These are phyloP conservation scores for Amphiprion ocellaris DNA, from an alignment of 2,113 vertebrate genomes.

Conservation along the genomic window DNA sequence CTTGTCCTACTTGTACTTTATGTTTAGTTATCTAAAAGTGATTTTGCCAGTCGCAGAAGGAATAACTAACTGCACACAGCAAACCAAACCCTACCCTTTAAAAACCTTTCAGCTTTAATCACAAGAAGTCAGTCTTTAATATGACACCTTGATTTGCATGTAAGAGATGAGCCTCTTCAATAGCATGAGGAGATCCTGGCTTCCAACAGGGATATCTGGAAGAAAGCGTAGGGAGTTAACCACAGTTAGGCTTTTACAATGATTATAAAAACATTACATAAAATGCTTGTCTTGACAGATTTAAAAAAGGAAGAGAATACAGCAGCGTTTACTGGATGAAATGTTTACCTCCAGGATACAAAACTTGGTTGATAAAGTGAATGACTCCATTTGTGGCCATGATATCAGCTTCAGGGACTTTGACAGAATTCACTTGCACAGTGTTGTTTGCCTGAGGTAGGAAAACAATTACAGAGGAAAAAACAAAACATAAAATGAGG, in stretches of 20 bases:
- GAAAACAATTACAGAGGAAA: conserved; percentile 40
- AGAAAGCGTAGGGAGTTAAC: conserved; percentile 35
- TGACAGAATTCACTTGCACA: conserved; percentile 89
- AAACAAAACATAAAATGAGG: background rate
- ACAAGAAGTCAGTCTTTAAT: background rate
- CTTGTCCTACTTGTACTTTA: conserved; percentile 7
- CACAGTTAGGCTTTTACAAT: background rate
- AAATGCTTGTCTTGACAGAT: conserved; percentile 21
- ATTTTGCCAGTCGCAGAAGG: background rate
- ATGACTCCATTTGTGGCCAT: conserved; percentile 97
- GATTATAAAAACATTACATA: background rate
- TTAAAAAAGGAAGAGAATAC: conserved; percentile 5
- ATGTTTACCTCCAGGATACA: conserved; percentile 91
- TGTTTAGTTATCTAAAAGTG: background rate
- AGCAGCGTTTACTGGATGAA: background rate
- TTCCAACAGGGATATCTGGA: conserved; percentile 92
- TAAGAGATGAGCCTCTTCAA: conserved; percentile 91
- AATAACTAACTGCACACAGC: background rate
- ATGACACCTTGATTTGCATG: conserved; percentile 92
- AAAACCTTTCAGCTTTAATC: background rate
- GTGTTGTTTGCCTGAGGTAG: conserved; percentile 88
- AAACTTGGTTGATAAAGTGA: conserved; percentile 90
- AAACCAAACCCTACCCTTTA: conserved; percentile 8
- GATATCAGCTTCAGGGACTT: conserved; percentile 88
- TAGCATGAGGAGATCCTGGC: conserved; percentile 88